These are phyloP conservation scores for Blastomussa wellsi DNA, from an alignment of 92 coral and sea anemone genomes.

Conservation along the genomic window DNA sequence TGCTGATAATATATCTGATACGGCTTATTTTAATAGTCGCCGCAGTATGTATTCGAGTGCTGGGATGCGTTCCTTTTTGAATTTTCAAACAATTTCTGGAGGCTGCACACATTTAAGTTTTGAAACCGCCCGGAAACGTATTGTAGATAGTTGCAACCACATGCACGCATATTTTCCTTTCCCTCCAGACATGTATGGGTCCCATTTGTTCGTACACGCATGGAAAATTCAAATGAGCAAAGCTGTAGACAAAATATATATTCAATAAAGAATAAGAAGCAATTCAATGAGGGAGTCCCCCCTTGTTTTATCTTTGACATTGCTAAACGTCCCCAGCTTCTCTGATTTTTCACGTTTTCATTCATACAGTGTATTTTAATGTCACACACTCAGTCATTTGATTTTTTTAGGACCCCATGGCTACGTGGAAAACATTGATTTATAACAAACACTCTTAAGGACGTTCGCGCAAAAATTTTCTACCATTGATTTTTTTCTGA, in stretches of 20 bases:
- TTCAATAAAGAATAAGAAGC: background rate
- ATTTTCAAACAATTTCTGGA: background rate
- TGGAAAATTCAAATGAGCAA: background rate
- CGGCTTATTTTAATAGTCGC: background rate
- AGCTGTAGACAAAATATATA: slow-evolving; percentile 15
- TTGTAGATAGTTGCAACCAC: background rate
- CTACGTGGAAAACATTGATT: background rate
- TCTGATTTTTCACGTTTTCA: background rate
- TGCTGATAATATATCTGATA: background rate
- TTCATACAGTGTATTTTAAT: background rate
- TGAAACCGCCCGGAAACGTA: background rate
- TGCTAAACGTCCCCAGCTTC: background rate
- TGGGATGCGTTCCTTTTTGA: background rate
- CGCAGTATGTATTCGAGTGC: background rate
- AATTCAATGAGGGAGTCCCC: no score
- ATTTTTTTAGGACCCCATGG: background rate
- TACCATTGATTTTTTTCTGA: no score
- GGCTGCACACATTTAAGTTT: background rate
- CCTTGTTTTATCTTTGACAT: background rate
- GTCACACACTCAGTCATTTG: background rate
- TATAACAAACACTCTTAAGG: background rate
- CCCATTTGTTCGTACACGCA: background rate
- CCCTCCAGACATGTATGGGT: background rate
- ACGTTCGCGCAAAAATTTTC: no score
- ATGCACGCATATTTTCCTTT: background rate